phyloP scores from a whole-genome alignment of 23 tunicate species.

The Styela clava region DNA sequence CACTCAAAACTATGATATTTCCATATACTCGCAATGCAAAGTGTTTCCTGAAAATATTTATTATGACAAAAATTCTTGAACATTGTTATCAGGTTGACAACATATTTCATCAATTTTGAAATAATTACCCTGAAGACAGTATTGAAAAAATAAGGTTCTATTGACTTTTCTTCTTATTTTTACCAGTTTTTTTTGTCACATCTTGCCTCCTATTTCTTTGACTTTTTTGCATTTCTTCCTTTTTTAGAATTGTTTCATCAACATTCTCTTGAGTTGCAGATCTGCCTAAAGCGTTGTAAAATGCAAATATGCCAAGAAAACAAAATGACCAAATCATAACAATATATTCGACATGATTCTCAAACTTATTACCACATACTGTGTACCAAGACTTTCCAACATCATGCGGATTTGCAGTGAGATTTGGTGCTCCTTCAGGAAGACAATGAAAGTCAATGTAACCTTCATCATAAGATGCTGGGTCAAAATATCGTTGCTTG shows the following conservation, averaged over 20 bases:
- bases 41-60: too few relatives aligned
- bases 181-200: too few relatives aligned
- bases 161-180: too few relatives aligned
- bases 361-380: constrained; percentile 70
- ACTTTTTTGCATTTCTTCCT: neutral
- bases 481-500: constrained; percentile 84
- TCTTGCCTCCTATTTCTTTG: too few relatives aligned
- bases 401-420: constrained; percentile 55
- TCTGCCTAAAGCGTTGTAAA: constrained; percentile 70
- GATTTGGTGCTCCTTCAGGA: constrained; percentile 67
- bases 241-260: neutral
- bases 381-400: constrained; percentile 74
- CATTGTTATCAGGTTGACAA: too few relatives aligned
- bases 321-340: constrained; percentile 82
- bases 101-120: too few relatives aligned
- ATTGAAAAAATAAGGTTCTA: too few relatives aligned
- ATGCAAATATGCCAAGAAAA: constrained; percentile 51
- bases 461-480: constrained; percentile 68
- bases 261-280: constrained; percentile 38
- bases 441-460: constrained; percentile 84
- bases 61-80: too few relatives aligned
- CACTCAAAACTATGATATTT: too few relatives aligned
- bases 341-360: constrained; percentile 72
- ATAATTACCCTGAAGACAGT: too few relatives aligned
- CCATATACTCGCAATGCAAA: too few relatives aligned